Evolutionary conservation across 1,140 invertebrate genomes (phyloP), one percentile per base, ranked within the genome.

Genomic region (Idris sp.): DNA sequence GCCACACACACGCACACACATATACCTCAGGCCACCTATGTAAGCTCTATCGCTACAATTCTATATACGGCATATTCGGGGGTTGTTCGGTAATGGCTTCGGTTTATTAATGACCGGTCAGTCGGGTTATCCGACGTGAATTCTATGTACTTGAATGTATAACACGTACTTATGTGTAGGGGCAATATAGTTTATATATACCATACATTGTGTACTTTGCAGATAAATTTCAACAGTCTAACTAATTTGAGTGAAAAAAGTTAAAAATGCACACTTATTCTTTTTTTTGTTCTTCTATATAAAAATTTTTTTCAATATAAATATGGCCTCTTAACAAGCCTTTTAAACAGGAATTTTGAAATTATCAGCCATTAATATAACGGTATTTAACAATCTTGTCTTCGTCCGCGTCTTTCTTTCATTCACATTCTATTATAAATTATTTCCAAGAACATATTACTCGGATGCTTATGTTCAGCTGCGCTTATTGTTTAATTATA

Each of bases 101-200:
- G 80, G 81, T 86, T 87, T 87, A 87, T 87, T 87, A 86, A 87
- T 86, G 86, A 86, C 84, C 81, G 82, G 83, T 85, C 83, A 84
- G 81, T 78, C 80, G 81, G 79, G 79, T 81, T 81, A 76, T 64
- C 74, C 74, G 59, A 69, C 71, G 76, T 83, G 81, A 82, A 83
- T 82, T 78, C 81, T 65, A 67, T 78, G 54, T 79, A 73, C 74
- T 69, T 61, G 46, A 16, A 38, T 69, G 59, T 61, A 76, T 35
- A 51, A 38, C 18, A 26, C 28, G 26, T 49, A 56, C 36, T 68
- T 62, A 44, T 40, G 71, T 40, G 58, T 65, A 53, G 28, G 58
- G 30, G 44, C 31, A 53, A 53, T 72, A 68, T 41, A n/a, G n/a
- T n/a, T n/a, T n/a, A n/a, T n/a, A n/a, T n/a, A n/a, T n/a, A n/a